Percentiles rank a stretch among this genome's conserved stretches.
Evolutionary conservation across 2,113 vertebrate genomes (phyloP).

Genomic region (Perccottus glenii): DNA sequence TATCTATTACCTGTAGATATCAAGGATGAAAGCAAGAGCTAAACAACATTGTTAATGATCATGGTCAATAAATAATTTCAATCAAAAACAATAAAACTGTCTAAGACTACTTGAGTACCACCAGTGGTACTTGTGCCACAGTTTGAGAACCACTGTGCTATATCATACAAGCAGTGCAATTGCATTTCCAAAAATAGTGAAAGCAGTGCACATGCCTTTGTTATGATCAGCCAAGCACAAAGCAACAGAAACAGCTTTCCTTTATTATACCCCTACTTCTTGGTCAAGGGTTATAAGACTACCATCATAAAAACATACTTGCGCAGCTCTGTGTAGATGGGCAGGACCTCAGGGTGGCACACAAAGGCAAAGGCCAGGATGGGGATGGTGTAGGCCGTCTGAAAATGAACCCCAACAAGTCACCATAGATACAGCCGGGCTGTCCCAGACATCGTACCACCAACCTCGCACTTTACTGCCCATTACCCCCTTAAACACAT

Average conservation of each 20-base stretch:
- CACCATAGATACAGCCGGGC: slow-evolving; percentile 76
- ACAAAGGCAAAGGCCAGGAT: slow-evolving; percentile 99
- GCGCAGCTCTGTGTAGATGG: slow-evolving; percentile 97
- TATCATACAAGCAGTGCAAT: slow-evolving; percentile 46
- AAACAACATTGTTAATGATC: too few species aligned
- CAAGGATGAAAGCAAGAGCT: too few species aligned
- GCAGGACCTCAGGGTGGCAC: slow-evolving; percentile 97
- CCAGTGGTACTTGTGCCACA: not conserved
- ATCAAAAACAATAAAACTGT: too few species aligned
- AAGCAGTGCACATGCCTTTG: slow-evolving; percentile 59
- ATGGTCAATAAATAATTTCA: too few species aligned
- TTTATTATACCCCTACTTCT: slow-evolving; percentile 25
- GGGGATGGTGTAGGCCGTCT: slow-evolving; percentile 98
- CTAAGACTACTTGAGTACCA: too few species aligned
- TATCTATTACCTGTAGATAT: too few species aligned
- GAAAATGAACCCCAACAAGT: slow-evolving; percentile 75
- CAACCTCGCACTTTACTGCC: slow-evolving; percentile 60
- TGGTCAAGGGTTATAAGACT: slow-evolving; percentile 26
- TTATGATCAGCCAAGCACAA: slow-evolving; percentile 63
- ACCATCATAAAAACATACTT: slow-evolving; percentile 84
- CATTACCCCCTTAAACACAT: slow-evolving; percentile 61
- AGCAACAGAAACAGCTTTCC: slow-evolving; percentile 39
- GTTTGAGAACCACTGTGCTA: slow-evolving; percentile 25
- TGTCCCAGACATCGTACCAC: slow-evolving; percentile 66
- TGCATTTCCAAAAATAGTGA: slow-evolving; percentile 43